These are phyloP conservation scores for Ptychoptera contaminata DNA, from an alignment of 2,888 invertebrate genomes.

Conservation along the genomic window DNA sequence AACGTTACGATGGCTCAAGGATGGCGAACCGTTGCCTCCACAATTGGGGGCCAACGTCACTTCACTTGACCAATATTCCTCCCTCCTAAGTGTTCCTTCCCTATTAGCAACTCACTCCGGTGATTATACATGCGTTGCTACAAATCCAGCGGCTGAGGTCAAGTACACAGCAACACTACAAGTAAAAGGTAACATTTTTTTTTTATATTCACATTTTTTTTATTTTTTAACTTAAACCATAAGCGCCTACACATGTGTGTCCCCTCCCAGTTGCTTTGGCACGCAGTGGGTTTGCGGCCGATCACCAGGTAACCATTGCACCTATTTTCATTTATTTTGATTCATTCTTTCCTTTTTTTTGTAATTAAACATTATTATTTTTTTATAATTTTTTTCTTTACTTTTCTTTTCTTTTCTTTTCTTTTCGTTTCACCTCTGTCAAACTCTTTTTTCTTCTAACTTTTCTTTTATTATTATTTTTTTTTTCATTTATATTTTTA, in stretches of 20 bases:
- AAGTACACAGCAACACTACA: conserved; percentile 64
- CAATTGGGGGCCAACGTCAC: conserved; percentile 51
- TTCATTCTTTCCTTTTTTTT: conserved; percentile 11
- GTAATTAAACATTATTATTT: not conserved
- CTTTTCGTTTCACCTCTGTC: too few species aligned
- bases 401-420: too few species aligned
- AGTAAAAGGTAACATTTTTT: conserved; percentile 56
- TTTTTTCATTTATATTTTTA: too few species aligned
- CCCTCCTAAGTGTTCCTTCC: conserved; percentile 61
- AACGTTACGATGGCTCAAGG: conserved; percentile 67
- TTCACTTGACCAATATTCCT: conserved; percentile 60
- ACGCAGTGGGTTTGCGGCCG: conserved; percentile 48
- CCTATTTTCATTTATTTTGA: conserved; percentile 33
- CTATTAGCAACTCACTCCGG: conserved; percentile 59
- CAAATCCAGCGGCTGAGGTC: conserved; percentile 63
- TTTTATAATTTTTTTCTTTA: too few species aligned
- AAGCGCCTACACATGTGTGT: conserved; percentile 17
- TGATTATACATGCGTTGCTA: conserved; percentile 63
- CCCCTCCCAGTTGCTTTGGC: conserved; percentile 37
- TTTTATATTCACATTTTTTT: not conserved
- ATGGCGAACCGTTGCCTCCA: conserved; percentile 52
- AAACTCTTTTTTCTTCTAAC: too few species aligned
- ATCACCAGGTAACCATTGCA: conserved; percentile 44
- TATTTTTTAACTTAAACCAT: not conserved
- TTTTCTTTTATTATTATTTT: too few species aligned